A percentile compares a stretch with the other conserved stretches of the same genome.
These are phyloP conservation scores for Triops longicaudatus DNA, from an alignment of 1,140 invertebrate genomes.

Conservation along the genomic window DNA sequence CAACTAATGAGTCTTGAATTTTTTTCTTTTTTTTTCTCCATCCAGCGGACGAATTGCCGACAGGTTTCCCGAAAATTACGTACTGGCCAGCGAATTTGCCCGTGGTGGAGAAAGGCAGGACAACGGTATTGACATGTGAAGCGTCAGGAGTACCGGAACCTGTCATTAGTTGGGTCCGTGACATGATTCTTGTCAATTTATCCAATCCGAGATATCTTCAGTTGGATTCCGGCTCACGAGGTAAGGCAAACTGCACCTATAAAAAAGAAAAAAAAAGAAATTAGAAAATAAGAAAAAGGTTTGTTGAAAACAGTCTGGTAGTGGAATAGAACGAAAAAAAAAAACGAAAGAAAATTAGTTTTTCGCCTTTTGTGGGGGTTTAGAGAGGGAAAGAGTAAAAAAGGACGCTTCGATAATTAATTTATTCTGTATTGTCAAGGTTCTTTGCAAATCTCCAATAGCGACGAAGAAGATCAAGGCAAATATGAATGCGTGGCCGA, in stretches of 20 bases:
- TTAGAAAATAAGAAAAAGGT: constrained; percentile 11
- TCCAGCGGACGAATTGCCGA: constrained; percentile 73
- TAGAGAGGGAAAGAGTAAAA: neutral
- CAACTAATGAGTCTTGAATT: neutral
- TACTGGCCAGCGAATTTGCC: constrained; percentile 67
- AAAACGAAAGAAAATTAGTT: neutral
- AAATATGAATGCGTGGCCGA: constrained; percentile 90
- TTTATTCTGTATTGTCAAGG: constrained; percentile 49
- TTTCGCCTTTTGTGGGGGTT: neutral
- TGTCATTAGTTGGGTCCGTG: constrained; percentile 83
- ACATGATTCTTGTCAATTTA: constrained; percentile 78
- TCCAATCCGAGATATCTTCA: constrained; percentile 71
- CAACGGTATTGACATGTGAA: constrained; percentile 73
- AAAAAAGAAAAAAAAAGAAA: neutral
- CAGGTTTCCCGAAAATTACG: constrained; percentile 82
- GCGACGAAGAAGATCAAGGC: constrained; percentile 80
- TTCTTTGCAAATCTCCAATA: constrained; percentile 80
- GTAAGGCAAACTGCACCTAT: constrained; percentile 38
- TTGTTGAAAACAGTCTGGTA: constrained; percentile 14
- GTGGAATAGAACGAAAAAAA: neutral
- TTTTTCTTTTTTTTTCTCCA: constrained; percentile 35
- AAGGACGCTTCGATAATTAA: neutral
- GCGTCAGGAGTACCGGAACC: constrained; percentile 77
- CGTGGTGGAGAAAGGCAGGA: constrained; percentile 92
- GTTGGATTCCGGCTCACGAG: constrained; percentile 39